Evolutionary conservation across 2,797 vertebrate genomes (phyloP).

Genomic region (Anguilla anguilla): DNA sequence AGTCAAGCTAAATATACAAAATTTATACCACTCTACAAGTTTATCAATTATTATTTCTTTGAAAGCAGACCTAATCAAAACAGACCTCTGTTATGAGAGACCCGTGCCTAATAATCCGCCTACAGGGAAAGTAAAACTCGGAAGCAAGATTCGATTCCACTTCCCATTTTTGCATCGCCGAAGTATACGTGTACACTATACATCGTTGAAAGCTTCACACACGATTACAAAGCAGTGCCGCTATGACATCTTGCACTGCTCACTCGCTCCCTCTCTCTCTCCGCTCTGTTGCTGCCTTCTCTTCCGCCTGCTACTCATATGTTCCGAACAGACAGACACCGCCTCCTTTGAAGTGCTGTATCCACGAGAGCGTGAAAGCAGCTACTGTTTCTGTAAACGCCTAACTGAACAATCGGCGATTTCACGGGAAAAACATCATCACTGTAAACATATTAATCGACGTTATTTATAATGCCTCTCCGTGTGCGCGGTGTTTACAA

Average conservation of each 20-base stretch:
- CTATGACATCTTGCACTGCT: constrained; percentile 50
- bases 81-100: constrained; percentile 33
- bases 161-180: constrained; percentile 38
- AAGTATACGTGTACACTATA: constrained; percentile 8
- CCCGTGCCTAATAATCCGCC: constrained; percentile 49
- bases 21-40: not conserved
- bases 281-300: constrained; percentile 52
- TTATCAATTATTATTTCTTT: not conserved
- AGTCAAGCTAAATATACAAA: not conserved
- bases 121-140: constrained; percentile 34
- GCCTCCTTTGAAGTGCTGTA: constrained; percentile 15
- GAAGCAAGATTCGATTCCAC: constrained; percentile 24
- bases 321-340: constrained; percentile 34
- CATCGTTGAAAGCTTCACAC: not conserved
- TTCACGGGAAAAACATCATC: not conserved
- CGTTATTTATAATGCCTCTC: not conserved
- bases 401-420: not conserved
- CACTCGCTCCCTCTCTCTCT: constrained; percentile 37
- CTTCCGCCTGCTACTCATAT: constrained; percentile 59
- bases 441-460: not conserved
- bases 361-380: not conserved
- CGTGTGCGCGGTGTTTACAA: not conserved
- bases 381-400: not conserved
- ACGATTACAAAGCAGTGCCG: constrained; percentile 36
- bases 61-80: not conserved